Conservation (phyloP, 2,888 invertebrate genomes). For the Anorthoa munda region DNA sequence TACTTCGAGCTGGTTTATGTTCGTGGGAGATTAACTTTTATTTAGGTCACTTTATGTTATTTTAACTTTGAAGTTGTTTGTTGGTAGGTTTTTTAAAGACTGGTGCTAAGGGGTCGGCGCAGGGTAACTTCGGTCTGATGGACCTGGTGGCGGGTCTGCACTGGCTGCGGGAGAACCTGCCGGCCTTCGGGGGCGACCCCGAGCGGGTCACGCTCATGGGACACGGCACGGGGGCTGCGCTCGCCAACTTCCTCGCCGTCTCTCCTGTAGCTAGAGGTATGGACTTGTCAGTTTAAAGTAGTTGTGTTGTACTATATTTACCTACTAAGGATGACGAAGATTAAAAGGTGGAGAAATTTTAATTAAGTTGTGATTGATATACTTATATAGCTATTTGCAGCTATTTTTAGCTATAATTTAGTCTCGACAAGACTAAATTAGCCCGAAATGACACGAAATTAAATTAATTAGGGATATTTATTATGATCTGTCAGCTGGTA, state of each 20-base stretch:
- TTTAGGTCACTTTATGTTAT: conserved; percentile 24
- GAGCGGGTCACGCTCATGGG: conserved; percentile 98
- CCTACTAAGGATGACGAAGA: too few species aligned
- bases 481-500: conserved; percentile 69
- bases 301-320: background rate
- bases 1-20: conserved; percentile 40
- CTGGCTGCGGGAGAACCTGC: conserved; percentile 98
- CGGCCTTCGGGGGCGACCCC: conserved; percentile 98
- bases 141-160: conserved; percentile 98
- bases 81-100: conserved; percentile 96
- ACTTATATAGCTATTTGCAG: background rate
- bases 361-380: too few species aligned
- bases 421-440: background rate
- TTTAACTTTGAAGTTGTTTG: conserved; percentile 58
- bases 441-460: conserved; percentile 31
- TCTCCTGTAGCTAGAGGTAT: conserved; percentile 98
- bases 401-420: background rate
- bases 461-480: conserved; percentile 65
- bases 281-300: conserved; percentile 42
- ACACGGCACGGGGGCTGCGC: conserved; percentile 98
- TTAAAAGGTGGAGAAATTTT: too few species aligned
- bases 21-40: conserved; percentile 19
- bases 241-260: conserved; percentile 98
- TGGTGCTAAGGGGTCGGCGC: conserved; percentile 96
- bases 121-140: conserved; percentile 98